Conservation (phyloP, 2,888 invertebrate species). For the Pristionchus arcanus region DNA sequence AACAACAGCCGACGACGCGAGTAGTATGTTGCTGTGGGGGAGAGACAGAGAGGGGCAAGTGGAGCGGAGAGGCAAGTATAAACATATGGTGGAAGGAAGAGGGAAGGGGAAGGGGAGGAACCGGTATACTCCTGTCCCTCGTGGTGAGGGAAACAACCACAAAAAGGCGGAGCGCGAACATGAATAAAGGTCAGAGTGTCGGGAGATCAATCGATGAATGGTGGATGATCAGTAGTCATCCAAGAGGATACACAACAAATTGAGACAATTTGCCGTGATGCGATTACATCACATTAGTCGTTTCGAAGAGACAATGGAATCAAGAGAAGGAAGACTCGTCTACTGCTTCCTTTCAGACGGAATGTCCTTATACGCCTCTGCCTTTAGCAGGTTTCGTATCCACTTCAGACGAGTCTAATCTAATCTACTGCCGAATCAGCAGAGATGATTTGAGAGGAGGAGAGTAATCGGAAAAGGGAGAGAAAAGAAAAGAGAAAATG, state of each 20-base stretch:
- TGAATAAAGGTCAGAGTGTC: neutral
- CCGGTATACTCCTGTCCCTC: neutral
- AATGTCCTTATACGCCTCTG: neutral
- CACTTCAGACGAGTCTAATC: constrained; percentile 22
- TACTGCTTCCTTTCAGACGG: neutral
- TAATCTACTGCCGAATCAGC: constrained; percentile 43
- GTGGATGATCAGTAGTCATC: neutral
- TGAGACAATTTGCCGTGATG: neutral
- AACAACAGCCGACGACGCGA: constrained; percentile 23
- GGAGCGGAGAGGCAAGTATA: constrained; percentile 8
- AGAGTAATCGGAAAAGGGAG: neutral
- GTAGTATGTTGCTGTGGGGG: neutral
- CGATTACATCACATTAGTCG: neutral
- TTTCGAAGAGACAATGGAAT: neutral
- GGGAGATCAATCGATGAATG: constrained; percentile 25
- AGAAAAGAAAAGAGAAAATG: neutral
- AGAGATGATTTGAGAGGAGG: constrained; percentile 7
- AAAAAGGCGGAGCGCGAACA: neutral
- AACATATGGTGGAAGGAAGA: constrained; percentile 12
- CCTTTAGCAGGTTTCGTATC: neutral
- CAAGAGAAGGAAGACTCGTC: neutral
- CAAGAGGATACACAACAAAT: neutral
- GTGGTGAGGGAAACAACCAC: neutral
- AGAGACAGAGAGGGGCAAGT: too few species aligned
- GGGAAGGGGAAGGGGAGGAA: neutral